Evolutionary conservation across 2,888 invertebrate genomes (phyloP).

Genomic region (Papilio elwesi): DNA sequence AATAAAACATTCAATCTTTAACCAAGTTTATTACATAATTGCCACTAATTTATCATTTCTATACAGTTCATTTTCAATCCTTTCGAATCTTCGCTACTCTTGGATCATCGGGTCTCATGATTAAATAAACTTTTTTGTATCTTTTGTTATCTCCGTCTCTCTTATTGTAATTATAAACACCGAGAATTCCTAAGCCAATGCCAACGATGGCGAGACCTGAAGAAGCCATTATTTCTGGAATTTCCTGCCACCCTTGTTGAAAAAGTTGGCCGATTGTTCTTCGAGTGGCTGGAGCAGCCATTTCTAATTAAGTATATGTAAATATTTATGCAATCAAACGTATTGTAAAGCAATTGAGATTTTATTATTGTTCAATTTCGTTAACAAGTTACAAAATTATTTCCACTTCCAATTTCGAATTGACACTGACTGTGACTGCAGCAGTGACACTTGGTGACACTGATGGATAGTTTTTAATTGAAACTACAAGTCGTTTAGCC

Average conservation of each 20-base stretch:
- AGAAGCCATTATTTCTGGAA: slow-evolving; percentile 88
- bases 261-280: slow-evolving; percentile 67
- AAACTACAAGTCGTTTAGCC: neutral
- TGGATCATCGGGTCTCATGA: slow-evolving; percentile 88
- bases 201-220: slow-evolving; percentile 85
- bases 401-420: neutral
- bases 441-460: neutral
- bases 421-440: no score
- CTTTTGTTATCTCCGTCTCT: slow-evolving; percentile 87
- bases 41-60: slow-evolving; percentile 44
- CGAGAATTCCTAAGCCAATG: slow-evolving; percentile 74
- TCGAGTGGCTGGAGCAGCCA: slow-evolving; percentile 66
- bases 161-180: slow-evolving; percentile 77
- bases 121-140: slow-evolving; percentile 86
- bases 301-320: slow-evolving; percentile 42
- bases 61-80: slow-evolving; percentile 62
- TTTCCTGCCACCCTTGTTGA: slow-evolving; percentile 85
- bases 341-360: neutral
- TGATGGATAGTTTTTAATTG: no score
- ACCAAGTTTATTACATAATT: slow-evolving; percentile 75
- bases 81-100: slow-evolving; percentile 82
- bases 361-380: neutral
- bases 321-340: neutral
- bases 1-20: slow-evolving; percentile 9
- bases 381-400: neutral